Conservation (phyloP, 2,888 invertebrate genomes). For the Cataglyphis altisquamis region DNA sequence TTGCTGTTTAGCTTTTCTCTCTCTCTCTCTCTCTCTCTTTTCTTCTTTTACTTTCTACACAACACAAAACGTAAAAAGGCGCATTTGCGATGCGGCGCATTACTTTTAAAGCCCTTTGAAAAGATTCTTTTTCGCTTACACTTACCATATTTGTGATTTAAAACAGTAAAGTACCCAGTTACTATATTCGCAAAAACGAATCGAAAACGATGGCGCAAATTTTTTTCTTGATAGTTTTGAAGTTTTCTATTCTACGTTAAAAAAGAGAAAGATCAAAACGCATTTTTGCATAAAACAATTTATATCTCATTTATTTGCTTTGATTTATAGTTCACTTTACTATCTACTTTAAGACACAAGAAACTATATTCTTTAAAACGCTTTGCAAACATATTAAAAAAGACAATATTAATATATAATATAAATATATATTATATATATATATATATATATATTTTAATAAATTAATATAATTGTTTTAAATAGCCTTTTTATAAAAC, state of each 20-base stretch:
- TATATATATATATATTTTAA: not conserved
- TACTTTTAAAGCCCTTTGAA: constrained; percentile 74
- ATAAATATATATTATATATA: too few species aligned
- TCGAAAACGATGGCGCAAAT: constrained; percentile 31
- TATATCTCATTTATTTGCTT: not conserved
- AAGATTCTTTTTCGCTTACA: constrained; percentile 68
- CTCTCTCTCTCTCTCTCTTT: too few species aligned
- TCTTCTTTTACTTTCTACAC: not conserved
- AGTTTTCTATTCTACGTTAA: constrained; percentile 1
- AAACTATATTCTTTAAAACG: constrained; percentile 11
- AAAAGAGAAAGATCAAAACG: not conserved
- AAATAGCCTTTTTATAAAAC: not conserved
- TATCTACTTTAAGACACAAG: not conserved
- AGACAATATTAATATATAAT: not conserved
- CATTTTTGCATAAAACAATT: constrained; percentile 30
- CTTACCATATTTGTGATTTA: constrained; percentile 74
- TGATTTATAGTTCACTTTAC: not conserved
- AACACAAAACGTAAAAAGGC: constrained; percentile 49
- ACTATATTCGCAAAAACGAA: constrained; percentile 41
- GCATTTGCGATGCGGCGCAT: constrained; percentile 57
- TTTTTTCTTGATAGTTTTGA: not conserved
- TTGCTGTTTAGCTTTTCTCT: not conserved
- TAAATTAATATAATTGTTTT: not conserved
- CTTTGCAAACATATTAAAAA: not conserved
- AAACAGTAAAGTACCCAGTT: constrained; percentile 61